Base-by-base conservation (phyloP, 2,113 vertebrate species). In the Columbina picui region DNA sequence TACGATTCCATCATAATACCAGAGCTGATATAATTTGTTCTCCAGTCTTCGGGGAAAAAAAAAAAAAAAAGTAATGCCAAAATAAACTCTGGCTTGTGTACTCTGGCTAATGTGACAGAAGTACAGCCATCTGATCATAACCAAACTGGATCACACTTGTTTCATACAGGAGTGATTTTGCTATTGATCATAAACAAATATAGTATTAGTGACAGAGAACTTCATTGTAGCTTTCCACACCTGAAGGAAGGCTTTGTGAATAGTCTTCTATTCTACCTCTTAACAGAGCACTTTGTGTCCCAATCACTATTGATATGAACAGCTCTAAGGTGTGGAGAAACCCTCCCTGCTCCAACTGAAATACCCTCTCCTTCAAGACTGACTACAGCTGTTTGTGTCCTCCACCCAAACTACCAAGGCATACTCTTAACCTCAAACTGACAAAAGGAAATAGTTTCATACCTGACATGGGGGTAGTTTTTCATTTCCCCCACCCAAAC, bases 381-480 rank as follows among this genome's bases (percentile, higher is more conserved):
- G 64, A 63, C 12, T 87, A 39, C 49, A 91, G 34, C 55, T 77
- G 59, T 64, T 47, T 10, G 22, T 16, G 64, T 88, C 69, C 92
- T 77, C 90, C 89, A 78, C 89, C 89, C 90, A 90, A 85, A 88
- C 11, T 1, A 78, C 32, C 75, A 88, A 71, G 30, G 27, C 77
- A 71, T 38, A 65, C 7, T 29, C 29, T 73, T 55, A 96, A 93
- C 85, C 91, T 95, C 93, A 93, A 95, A 97, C 76, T 78, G 83
- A 94, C 69, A 89, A 90, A 92, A 90, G 68, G 94, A 96, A 95
- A 88, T 92, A 81, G 71, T 78, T 96, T 94, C 47, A 20, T 93
- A 90, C 85, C 94, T 85, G 81, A 85, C 26, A 69, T 65, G 19
- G 43, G 73, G 92, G n/a, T 32, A 93, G 83, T 78, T 94, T 96